These are phyloP conservation scores for Planococcus citri DNA, from an alignment of 1,140 invertebrate genomes.

Conservation along the genomic window DNA sequence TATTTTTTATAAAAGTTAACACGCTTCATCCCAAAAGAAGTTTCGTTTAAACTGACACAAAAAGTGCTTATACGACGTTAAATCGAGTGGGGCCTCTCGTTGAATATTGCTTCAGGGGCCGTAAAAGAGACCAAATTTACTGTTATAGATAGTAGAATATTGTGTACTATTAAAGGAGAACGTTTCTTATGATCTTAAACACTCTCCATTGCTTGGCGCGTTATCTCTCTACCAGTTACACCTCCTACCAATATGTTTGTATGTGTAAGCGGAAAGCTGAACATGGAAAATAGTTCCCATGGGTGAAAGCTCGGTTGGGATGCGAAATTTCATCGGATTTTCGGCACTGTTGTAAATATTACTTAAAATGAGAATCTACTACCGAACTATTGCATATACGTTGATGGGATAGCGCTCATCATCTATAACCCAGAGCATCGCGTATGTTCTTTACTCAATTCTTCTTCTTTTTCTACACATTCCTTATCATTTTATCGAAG, in stretches of 20 bases:
- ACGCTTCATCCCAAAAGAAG: no score
- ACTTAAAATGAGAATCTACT: constrained; percentile 8
- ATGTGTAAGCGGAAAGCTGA: background rate
- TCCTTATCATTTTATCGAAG: background rate
- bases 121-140: constrained; percentile 11
- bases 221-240: constrained; percentile 12
- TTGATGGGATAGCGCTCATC: background rate
- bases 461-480: background rate
- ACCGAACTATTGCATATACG: background rate
- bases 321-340: constrained; percentile 14
- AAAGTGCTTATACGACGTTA: constrained; percentile 13
- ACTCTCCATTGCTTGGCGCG: constrained; percentile 5
- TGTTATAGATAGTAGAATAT: constrained; percentile 13
- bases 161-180: constrained; percentile 10
- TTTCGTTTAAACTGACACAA: background rate
- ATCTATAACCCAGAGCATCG: background rate
- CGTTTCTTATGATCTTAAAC: constrained; percentile 14
- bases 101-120: constrained; percentile 5
- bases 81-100: background rate
- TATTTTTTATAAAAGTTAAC: background rate
- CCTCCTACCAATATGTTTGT: constrained; percentile 13
- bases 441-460: background rate
- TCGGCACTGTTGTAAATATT: constrained; percentile 12
- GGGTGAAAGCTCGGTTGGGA: background rate
- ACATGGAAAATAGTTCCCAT: constrained; percentile 15